Base-by-base conservation (phyloP, 2,113 vertebrate genomes). In the Upupa epops region DNA sequence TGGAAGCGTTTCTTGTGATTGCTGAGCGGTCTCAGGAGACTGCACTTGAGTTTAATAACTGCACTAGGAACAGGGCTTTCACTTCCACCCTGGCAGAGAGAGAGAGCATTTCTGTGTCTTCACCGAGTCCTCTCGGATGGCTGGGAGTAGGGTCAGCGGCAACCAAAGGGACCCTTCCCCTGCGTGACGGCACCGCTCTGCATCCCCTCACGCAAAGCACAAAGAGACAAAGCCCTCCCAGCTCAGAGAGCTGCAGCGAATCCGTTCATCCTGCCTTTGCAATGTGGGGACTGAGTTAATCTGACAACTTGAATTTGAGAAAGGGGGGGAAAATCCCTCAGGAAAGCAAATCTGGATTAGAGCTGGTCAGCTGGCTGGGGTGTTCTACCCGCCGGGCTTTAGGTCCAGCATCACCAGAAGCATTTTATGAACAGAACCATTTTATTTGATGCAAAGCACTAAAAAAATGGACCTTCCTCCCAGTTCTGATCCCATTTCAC, bases 271-370 rank as follows among this genome's bases (percentile, higher is more conserved):
- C 89, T 82, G 63, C 80, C 54, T 26, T 85, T 82, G 63, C 66
- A 34, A 15, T 17, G 6, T 66, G 55, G 55, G 77, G 59, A 42
- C 37, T 45, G 86, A 95, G 84, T 88, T 79, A 48, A 82, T 84
- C 34, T 81, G 77, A 69, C 78, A 89, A 86, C 32, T 45, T 42
- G 66, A 90, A 92, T 36, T n/a, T 54, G 42, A 73, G 70, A 90
- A 60, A n/a, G n/a, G n/a, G n/a, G 14, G 36, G 68, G 86, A 95
- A 83, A 73, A 77, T 1, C 34, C 36, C 65, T 69, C 54, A 72
- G 59, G 54, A 84, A 22, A 54, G 83, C 45, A 88, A 88, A 87
- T 84, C 86, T 90, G 88, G 89, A 93, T 84, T 89, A 69, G 42
- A 78, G 58, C 13, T 29, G 56, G 69, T n/a, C 19, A 5, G 58